Base-by-base conservation (phyloP, 2,797 vertebrate species). In the Borostomias antarcticus region DNA sequence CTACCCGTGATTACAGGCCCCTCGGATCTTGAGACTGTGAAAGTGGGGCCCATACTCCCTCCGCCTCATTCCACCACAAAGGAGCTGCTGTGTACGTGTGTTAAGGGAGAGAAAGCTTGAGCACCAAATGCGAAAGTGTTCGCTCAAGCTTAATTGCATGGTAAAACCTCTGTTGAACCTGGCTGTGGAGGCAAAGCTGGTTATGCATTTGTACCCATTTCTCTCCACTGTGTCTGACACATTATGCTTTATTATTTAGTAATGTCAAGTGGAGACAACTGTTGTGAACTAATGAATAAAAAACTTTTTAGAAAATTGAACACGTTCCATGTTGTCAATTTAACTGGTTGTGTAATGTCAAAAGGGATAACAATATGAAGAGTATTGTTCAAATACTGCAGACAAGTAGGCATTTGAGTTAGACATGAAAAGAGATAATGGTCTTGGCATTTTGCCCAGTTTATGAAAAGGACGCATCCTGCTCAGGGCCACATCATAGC, bases 281-380 rank as follows among this genome's bases (percentile, higher is more conserved):
- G 73, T 45, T 82, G 82, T 86, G 76, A 86, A 84, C 81, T 82
- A 88, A 89, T 89, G 88, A 91, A 91, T 79, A 73, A 64, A 45
- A 30, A 45, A 47, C 45, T 69, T 82, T 83, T 80, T 75, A 77
- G 66, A 68, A 80, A 76, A 63, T 65, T 30, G 48, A 26, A 58
- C n/a, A n/a, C n/a, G n/a, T n/a, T n/a, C n/a, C n/a, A 45, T 45
- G 40, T 45, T 45, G 15, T 43, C n/a, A n/a, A n/a, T n/a, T n/a
- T n/a, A n/a, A n/a, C n/a, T n/a, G n/a, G n/a, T n/a, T n/a, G n/a
- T n/a, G n/a, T n/a, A n/a, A n/a, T n/a, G n/a, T n/a, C n/a, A n/a
- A n/a, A n/a, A n/a, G n/a, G n/a, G n/a, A n/a, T n/a, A n/a, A n/a
- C n/a, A n/a, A n/a, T n/a, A n/a, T n/a, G n/a, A n/a, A n/a, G n/a